Percentiles rank a stretch among this genome's conserved stretches.
Evolutionary conservation across 2,113 vertebrate species (phyloP).

Genomic region (Peromyscus leucopus): DNA sequence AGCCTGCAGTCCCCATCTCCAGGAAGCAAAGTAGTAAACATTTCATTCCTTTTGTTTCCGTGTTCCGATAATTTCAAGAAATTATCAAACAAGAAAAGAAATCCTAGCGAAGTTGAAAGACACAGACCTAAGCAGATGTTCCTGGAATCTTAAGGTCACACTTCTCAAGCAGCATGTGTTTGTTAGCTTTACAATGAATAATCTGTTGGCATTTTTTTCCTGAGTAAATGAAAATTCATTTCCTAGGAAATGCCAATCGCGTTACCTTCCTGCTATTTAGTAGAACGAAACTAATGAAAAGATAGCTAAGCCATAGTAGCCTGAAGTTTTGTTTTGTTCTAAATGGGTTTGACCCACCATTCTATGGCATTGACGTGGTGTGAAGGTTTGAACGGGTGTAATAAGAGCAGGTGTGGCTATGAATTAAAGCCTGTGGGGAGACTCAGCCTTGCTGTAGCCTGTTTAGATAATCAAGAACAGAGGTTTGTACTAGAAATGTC

Average conservation of each 20-base stretch:
- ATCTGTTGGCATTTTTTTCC: conserved; percentile 65
- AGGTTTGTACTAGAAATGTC: conserved; percentile 39
- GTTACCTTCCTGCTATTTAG: conserved; percentile 83
- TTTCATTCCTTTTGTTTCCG: conserved; percentile 82
- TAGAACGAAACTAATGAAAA: conserved; percentile 80
- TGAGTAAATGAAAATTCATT: conserved; percentile 82
- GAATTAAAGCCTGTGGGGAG: conserved; percentile 8
- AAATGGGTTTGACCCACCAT: conserved; percentile 49
- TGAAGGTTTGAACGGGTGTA: conserved; percentile 37
- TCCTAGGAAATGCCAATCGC: conserved; percentile 78
- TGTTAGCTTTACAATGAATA: conserved; percentile 82
- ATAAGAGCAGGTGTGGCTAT: conserved; percentile 56
- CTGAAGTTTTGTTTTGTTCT: conserved; percentile 30
- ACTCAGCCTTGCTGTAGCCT: neutral
- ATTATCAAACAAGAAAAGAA: conserved; percentile 82
- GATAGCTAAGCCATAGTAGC: conserved; percentile 57
- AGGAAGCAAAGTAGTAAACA: conserved; percentile 85
- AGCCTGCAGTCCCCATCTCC: conserved; percentile 80
- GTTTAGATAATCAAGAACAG: conserved; percentile 46
- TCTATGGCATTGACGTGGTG: neutral
- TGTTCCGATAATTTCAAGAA: conserved; percentile 82
- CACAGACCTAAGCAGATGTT: conserved; percentile 82
- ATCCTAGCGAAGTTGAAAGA: conserved; percentile 82
- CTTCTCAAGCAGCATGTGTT: conserved; percentile 76
- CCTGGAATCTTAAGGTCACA: conserved; percentile 82